Evolutionary conservation across 2,888 invertebrate genomes (phyloP).

Genomic region (Acronicta psi): DNA sequence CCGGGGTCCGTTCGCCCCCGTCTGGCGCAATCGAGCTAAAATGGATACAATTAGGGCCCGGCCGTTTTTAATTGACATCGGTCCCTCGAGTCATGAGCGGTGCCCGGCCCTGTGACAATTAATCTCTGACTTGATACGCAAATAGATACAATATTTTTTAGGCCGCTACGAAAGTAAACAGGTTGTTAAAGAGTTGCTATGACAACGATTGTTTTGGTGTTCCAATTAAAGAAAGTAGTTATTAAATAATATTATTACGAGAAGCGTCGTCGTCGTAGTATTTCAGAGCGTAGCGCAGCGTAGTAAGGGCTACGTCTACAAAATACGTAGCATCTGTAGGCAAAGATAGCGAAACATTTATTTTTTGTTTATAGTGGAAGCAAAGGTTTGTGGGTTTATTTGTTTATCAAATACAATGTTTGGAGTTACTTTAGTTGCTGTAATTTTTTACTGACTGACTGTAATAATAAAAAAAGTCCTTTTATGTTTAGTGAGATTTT

Average conservation of each 20-base stretch:
- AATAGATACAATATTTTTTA: slow-evolving; percentile 21
- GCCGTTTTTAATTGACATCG: slow-evolving; percentile 81
- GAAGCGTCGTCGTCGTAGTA: too few relatives aligned
- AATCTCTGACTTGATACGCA: slow-evolving; percentile 51
- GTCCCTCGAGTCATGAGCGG: slow-evolving; percentile 61
- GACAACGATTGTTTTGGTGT: background rate
- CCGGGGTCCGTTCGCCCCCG: slow-evolving; percentile 54
- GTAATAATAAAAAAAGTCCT: too few relatives aligned
- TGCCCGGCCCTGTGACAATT: slow-evolving; percentile 57
- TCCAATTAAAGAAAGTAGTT: background rate
- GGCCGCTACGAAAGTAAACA: background rate
- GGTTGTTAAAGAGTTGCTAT: background rate
- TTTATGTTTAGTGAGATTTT: background rate
- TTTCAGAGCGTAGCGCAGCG: background rate
- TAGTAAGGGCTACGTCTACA: background rate
- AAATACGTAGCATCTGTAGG: background rate
- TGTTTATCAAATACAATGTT: too few relatives aligned
- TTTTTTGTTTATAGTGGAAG: too few relatives aligned
- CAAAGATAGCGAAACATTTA: background rate
- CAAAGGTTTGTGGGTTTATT: too few relatives aligned
- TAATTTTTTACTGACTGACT: too few relatives aligned
- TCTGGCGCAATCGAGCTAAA: slow-evolving; percentile 77
- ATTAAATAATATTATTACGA: too few relatives aligned
- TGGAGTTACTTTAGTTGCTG: too few relatives aligned
- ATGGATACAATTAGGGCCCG: slow-evolving; percentile 80